phyloP scores from a whole-genome alignment of 1,140 invertebrate species.

The Zaprionus vittiger region DNA sequence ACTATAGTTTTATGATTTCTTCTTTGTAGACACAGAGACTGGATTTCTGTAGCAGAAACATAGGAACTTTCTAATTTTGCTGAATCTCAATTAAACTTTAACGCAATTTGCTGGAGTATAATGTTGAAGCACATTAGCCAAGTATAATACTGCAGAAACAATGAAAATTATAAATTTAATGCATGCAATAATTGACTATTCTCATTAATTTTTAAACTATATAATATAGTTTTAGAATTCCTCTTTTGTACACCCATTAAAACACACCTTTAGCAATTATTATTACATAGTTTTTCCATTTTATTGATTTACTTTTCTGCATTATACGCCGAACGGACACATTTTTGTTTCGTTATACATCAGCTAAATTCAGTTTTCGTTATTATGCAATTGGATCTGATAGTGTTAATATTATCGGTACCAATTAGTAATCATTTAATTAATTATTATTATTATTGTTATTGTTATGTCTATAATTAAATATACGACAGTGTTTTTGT shows the following conservation, averaged over 20 bases:
- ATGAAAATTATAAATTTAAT: no score
- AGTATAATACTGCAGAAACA: no score
- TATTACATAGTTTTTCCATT: conserved; percentile 72
- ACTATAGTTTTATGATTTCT: no score
- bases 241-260: not conserved
- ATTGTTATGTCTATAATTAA: conserved; percentile 64
- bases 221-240: no score
- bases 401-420: conserved; percentile 43
- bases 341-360: conserved; percentile 69
- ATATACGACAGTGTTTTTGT: conserved; percentile 57
- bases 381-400: conserved; percentile 16
- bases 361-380: conserved; percentile 67
- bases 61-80: no score
- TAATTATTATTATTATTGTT: conserved; percentile 24
- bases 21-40: no score
- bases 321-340: conserved; percentile 70
- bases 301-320: conserved; percentile 73
- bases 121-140: no score
- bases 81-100: no score
- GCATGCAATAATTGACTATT: no score
- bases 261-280: conserved; percentile 16
- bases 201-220: no score
- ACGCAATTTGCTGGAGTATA: no score
- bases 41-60: no score
- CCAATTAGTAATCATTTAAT: conserved; percentile 45